A percentile compares a stretch with the other conserved stretches of the same genome.
Conservation (phyloP, 2,888 invertebrate species). For the Tenthredo amoena region DNA sequence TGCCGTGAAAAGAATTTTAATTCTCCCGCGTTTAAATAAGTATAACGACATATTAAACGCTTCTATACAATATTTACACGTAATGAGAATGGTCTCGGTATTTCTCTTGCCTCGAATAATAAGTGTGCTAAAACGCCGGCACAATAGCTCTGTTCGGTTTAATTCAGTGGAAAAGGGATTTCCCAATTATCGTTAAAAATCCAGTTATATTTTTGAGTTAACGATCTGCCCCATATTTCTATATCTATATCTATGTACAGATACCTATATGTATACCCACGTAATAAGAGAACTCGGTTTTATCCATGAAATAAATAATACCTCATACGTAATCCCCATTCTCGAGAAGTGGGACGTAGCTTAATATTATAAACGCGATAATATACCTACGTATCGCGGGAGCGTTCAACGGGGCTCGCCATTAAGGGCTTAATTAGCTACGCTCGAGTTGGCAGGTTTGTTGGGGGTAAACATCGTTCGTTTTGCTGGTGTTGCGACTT, state of each 20-base stretch:
- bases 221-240: background rate
- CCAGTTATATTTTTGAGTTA: background rate
- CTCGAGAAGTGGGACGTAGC: background rate
- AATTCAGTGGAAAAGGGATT: background rate
- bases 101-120: background rate
- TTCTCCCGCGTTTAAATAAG: background rate
- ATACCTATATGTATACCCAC: background rate
- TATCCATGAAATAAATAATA: slow-evolving; percentile 19
- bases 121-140: background rate
- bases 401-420: slow-evolving; percentile 4
- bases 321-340: slow-evolving; percentile 13
- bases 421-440: slow-evolving; percentile 39
- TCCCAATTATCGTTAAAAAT: background rate
- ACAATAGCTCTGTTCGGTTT: background rate
- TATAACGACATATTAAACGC: background rate
- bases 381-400: slow-evolving; percentile 7
- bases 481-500: slow-evolving; percentile 29
- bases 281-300: background rate
- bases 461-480: slow-evolving; percentile 9
- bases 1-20: background rate
- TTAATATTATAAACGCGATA: slow-evolving; percentile 25
- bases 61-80: background rate
- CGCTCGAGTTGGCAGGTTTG: slow-evolving; percentile 24
- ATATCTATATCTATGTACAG: too few species aligned
- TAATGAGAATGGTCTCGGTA: background rate